phyloP scores from a whole-genome alignment of 2,888 invertebrate species.

The Deilephila elpenor region DNA sequence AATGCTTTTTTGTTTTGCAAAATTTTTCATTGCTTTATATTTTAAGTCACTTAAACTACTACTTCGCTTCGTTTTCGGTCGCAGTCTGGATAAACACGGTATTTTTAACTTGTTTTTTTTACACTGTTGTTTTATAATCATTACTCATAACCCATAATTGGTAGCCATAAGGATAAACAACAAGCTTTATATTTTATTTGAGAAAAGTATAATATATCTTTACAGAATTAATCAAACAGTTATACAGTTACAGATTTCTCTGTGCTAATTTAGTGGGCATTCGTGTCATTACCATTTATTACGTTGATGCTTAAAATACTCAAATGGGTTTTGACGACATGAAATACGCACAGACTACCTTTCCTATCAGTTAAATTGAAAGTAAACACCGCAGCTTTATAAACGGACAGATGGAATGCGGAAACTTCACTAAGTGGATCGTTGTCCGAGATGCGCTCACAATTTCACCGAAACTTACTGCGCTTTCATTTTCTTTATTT shows the following conservation, averaged over 20 bases:
- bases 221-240: too few relatives aligned
- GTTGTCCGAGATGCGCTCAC: slow-evolving; percentile 47
- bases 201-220: too few relatives aligned
- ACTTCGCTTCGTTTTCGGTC: too few relatives aligned
- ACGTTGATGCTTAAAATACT: neutral
- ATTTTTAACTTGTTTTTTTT: too few relatives aligned
- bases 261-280: neutral
- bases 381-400: slow-evolving; percentile 18
- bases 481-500: slow-evolving; percentile 47
- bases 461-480: slow-evolving; percentile 52
- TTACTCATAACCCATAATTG: too few relatives aligned
- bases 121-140: too few relatives aligned
- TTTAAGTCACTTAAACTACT: too few relatives aligned
- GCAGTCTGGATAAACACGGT: too few relatives aligned
- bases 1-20: too few relatives aligned
- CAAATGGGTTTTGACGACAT: neutral
- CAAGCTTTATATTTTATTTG: too few relatives aligned
- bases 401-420: slow-evolving; percentile 51
- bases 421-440: slow-evolving; percentile 53
- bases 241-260: neutral
- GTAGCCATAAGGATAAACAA: too few relatives aligned
- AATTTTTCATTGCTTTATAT: too few relatives aligned
- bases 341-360: neutral
- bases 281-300: neutral
- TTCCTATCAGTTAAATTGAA: slow-evolving; percentile 10